A percentile compares a stretch with the other conserved stretches of the same genome.
Conservation (phyloP, 2,888 invertebrate species). For the Leptinotarsa haldemani region DNA sequence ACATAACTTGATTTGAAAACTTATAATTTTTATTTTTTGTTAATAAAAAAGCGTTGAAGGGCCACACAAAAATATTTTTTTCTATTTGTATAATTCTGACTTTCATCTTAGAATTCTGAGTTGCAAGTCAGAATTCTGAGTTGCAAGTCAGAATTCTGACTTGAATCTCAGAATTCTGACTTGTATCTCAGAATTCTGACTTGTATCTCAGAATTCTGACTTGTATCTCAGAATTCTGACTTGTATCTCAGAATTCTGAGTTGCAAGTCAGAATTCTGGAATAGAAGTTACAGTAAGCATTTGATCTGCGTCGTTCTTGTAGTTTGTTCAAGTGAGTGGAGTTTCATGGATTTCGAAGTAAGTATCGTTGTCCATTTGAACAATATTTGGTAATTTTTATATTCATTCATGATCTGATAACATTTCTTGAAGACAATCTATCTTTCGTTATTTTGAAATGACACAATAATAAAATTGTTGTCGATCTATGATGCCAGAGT, state of each 20-base stretch:
- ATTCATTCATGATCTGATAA: background rate
- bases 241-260: background rate
- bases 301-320: background rate
- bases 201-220: too few species aligned
- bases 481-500: background rate
- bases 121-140: too few species aligned
- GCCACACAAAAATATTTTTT: too few species aligned
- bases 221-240: background rate
- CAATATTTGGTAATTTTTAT: background rate
- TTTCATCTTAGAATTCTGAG: too few species aligned
- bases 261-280: background rate
- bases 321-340: background rate
- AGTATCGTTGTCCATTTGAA: background rate
- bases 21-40: too few species aligned
- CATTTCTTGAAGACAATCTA: background rate
- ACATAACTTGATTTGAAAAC: too few species aligned
- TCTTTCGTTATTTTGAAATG: background rate
- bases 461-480: background rate
- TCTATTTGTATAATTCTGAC: too few species aligned
- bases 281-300: slow-evolving; percentile 1
- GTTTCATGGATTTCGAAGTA: background rate
- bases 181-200: background rate
- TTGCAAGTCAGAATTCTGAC: background rate
- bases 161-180: background rate
- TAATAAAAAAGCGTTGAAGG: too few species aligned